Base-by-base conservation (phyloP, 2,888 invertebrate genomes). In the Ectemnius continuus region DNA sequence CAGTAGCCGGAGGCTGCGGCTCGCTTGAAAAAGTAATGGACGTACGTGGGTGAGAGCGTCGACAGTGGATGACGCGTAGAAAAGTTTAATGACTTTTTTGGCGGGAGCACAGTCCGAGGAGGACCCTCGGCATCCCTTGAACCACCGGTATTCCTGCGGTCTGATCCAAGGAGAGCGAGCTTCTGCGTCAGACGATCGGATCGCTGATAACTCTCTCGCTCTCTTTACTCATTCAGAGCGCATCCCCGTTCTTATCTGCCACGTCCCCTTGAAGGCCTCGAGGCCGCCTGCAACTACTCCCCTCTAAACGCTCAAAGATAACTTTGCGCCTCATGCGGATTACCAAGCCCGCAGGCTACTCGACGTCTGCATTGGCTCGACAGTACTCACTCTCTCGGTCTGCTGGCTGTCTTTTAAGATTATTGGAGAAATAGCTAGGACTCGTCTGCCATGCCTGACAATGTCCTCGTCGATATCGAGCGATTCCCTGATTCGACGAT, bases 11-110 rank as follows among this genome's bases (percentile, higher is more conserved):
- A 68, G 75, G 79, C 79, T 62, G 82, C 76, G 67, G 78, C 82
- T 84, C 36, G 36, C 36, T 6, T 36, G 36, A 84, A 86, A 86
- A 83, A 85, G 84, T 85, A 85, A 86, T 85, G 80, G 75, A 11
- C 1, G 36, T 36, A 36, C 8, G 36, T 36, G 36, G 36, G 1
- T 11, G 36, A 36, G 36, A 36, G 36, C 36, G 36, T 36, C 36
- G 36, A 36, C 36, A 36, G 36, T 36, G 8, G 36, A 8, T 62
- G 79, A 73, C 84, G 82, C 86, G 85, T 81, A 86, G 82, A 76
- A 80, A 85, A 85, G 84, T 85, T 86, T 85, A 86, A 86, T 84
- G 85, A 85, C 80, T 75, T 76, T 36, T 36, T 81, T 76, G 72
- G 61, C 70, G 73, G 75, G 58, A 70, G 23, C n/a, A 16, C 45